phyloP scores from a whole-genome alignment of 2,797 vertebrate genomes.

The Etheostoma nigrum region DNA sequence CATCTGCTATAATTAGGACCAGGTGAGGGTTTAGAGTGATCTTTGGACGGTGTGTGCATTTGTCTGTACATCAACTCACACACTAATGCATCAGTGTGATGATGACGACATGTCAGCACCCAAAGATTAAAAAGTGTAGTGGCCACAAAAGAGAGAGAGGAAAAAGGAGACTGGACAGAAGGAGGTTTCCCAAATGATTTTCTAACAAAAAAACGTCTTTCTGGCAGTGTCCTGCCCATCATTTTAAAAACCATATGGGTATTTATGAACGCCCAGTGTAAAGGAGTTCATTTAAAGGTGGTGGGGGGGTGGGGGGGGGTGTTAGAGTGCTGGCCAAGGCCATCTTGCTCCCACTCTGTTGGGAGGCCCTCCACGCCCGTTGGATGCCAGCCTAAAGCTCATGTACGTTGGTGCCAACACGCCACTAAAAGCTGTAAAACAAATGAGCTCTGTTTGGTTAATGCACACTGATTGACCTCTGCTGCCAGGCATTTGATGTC shows the following conservation, averaged over 20 bases:
- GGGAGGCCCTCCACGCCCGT: slow-evolving; percentile 69
- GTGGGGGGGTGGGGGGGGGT: slow-evolving; percentile 20
- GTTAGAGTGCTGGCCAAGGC: slow-evolving; percentile 61
- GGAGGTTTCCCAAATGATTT: slow-evolving; percentile 1
- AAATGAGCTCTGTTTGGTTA: slow-evolving; percentile 83
- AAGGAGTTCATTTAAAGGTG: slow-evolving; percentile 61
- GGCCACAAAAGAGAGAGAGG: slow-evolving; percentile 4
- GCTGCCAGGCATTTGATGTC: slow-evolving; percentile 80
- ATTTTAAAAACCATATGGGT: slow-evolving; percentile 54
- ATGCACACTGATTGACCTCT: slow-evolving; percentile 80
- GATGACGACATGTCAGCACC: slow-evolving; percentile 11
- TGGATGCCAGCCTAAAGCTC: slow-evolving; percentile 81
- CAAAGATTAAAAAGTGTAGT: slow-evolving; percentile 11
- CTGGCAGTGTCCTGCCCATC: slow-evolving; percentile 40
- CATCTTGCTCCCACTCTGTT: slow-evolving; percentile 58
- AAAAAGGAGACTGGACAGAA: background rate
- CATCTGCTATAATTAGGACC: slow-evolving; percentile 82
- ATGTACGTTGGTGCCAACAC: slow-evolving; percentile 73
- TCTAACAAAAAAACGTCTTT: slow-evolving; percentile 27
- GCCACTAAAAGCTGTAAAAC: slow-evolving; percentile 83
- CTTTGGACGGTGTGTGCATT: slow-evolving; percentile 22
- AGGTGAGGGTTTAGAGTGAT: slow-evolving; percentile 73
- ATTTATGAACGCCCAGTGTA: slow-evolving; percentile 55
- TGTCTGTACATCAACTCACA: slow-evolving; percentile 11
- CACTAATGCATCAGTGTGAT: slow-evolving; percentile 35